Evolutionary conservation across 1,140 invertebrate species (phyloP).

Genomic region (Heliconius melpomene): DNA sequence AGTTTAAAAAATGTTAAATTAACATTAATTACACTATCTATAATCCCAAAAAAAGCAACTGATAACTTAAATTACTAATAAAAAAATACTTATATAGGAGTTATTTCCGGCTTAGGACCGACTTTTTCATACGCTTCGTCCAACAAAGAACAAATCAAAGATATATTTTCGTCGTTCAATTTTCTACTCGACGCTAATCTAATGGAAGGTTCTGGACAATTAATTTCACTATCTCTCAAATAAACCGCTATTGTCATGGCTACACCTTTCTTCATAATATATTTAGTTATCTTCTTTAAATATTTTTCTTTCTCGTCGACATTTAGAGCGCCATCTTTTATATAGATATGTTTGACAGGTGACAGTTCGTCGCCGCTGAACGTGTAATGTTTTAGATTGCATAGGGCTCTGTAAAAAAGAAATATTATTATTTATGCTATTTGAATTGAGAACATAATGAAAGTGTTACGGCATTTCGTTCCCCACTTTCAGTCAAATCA

Average conservation of each 20-base stretch:
- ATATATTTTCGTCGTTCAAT: slow-evolving; percentile 82
- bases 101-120: slow-evolving; percentile 47
- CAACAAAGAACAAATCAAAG: slow-evolving; percentile 65
- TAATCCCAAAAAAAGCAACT: too few species aligned
- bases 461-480: too few species aligned
- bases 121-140: slow-evolving; percentile 73
- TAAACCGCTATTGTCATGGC: slow-evolving; percentile 85
- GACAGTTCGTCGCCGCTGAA: slow-evolving; percentile 84
- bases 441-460: neutral
- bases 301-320: slow-evolving; percentile 80
- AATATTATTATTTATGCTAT: neutral
- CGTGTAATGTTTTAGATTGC: slow-evolving; percentile 78
- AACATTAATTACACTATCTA: too few species aligned
- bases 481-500: too few species aligned
- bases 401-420: slow-evolving; percentile 66
- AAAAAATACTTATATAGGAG: neutral
- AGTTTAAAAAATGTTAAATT: too few species aligned
- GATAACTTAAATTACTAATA: neutral
- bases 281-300: slow-evolving; percentile 83
- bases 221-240: slow-evolving; percentile 83
- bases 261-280: slow-evolving; percentile 84
- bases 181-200: slow-evolving; percentile 83
- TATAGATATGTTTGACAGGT: slow-evolving; percentile 90
- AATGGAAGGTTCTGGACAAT: slow-evolving; percentile 84
- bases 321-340: slow-evolving; percentile 80